Base-by-base conservation (phyloP, 2,888 invertebrate genomes). In the Heterodera filipjevi region DNA sequence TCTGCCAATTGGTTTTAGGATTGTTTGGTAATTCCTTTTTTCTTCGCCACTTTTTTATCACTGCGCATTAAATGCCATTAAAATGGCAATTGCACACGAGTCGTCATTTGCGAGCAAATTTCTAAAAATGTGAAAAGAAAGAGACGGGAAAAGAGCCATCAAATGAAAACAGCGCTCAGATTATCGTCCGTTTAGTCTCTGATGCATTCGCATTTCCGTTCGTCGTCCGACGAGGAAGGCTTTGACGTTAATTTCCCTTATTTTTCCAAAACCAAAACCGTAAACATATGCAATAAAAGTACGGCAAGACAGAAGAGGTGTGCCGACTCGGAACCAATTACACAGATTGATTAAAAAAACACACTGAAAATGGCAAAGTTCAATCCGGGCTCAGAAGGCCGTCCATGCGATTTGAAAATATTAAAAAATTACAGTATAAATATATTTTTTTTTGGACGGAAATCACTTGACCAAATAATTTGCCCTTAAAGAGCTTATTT, bases 151-250 rank as follows among this genome's bases (percentile, higher is more conserved):
- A 53, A 53, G 53, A 53, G 53, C 53, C 59, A 59, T 59, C 27
- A 10, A 27, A 59, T 6, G 59, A 27, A 59, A 27, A 59, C 53
- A 53, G 2, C 53, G 59, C 59, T 27, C 59, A 12, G 59, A 59
- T 59, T 59, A 59, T n/a, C n/a, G 27, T 6, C 27, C n/a, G 8
- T 27, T 59, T 27, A 59, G 59, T 27, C 27, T n/a, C 59, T 59
- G 59, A 59, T n/a, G n/a, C 59, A 59, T n/a, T 59, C 59, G n/a
- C 59, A 30, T 27, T 59, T 59, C 59, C 59, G 59, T 59, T 22
- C 59, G 27, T 27, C 59, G 2, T n/a, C n/a, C 59, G 59, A 27
- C 27, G 59, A 53, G 53, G 53, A 59, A 59, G 27, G 59, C 49
- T 19, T 49, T 49, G 39, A 39, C 39, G 39, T 39, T 39, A 39